Evolutionary conservation across 2,113 vertebrate species (phyloP).

Genomic region (Chamaea fasciata): DNA sequence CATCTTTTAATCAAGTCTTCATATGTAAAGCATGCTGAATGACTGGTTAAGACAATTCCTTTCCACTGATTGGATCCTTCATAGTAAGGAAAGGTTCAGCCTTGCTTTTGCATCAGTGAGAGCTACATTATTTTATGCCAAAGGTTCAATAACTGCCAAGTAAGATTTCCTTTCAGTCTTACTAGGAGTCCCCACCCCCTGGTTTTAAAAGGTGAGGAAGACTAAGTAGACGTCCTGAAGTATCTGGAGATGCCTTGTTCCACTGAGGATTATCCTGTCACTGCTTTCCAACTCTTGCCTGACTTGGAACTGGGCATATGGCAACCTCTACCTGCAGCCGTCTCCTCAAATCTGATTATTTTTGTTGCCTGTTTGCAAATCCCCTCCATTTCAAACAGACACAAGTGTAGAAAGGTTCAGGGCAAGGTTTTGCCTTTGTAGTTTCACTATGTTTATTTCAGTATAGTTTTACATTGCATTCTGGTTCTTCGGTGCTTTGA

Average conservation of each 20-base stretch:
- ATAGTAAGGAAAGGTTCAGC: background rate
- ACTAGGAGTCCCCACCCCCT: background rate
- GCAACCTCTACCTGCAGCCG: background rate
- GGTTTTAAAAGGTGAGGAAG: background rate
- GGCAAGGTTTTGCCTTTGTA: background rate
- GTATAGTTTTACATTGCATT: background rate
- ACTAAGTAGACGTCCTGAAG: background rate
- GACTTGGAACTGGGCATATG: background rate
- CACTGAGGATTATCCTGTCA: background rate
- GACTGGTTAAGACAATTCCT: background rate
- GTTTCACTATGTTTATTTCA: background rate
- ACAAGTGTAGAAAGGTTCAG: background rate
- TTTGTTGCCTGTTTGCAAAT: background rate
- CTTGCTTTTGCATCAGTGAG: background rate
- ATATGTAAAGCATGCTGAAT: background rate
- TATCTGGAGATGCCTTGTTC: background rate
- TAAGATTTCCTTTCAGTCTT: background rate
- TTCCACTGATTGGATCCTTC: background rate
- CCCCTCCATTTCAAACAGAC: background rate
- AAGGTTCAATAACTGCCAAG: background rate
- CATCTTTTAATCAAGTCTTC: background rate
- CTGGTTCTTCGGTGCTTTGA: background rate
- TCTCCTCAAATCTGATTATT: background rate
- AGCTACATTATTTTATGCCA: background rate
- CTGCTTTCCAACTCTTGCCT: background rate